Evolutionary conservation across 2,888 invertebrate genomes (phyloP), one percentile per base, ranked within the genome.

Genomic region (Dasysyrphus tricinctus): DNA sequence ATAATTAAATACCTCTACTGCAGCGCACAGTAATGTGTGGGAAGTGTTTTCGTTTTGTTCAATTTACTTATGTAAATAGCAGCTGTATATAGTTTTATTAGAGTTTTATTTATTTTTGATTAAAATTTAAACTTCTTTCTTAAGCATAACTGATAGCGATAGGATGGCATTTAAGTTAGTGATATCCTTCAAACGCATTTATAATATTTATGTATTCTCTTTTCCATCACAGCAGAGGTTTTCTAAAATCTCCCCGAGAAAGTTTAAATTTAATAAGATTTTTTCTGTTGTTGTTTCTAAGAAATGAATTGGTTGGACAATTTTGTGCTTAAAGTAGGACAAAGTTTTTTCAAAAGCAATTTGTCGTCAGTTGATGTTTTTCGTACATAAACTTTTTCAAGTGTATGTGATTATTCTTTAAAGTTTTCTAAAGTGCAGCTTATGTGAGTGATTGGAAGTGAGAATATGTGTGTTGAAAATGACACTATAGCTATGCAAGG

Each of bases 261-360:
- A 49, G 19, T 49, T 67, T 63, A 0, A 47, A 47, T 47, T 65
- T 16, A 34, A 19, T 34, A 19, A 42, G 39, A 16, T 12, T 39
- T 63, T 29, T 39, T n/a, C 44, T 32, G 0, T 44, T 24, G 24
- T 29, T 37, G 12, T 2, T 37, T 37, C 29, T 34, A n/a, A 7
- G 12, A 65, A 49, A 42, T 49, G 19, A 67, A 44, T 67, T 49
- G 49, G 16, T 34, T 49, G 34, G 19, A 19, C 37, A 67, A 67
- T 3, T 65, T n/a, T 49, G 67, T 63, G 24, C 29, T 54, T 39
- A 3, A 67, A 67, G 54, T 69, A 67, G 49, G 49, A 51, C 47
- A 70, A 77, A 77, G 34, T 77, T 77, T 69, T 47, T 9, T 14
- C 57, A 69, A 59, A 42, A 24, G 39, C 24, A 37, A 47, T 59